Conservation (phyloP, 2,888 invertebrate genomes). For the Amphipyra berbera region DNA sequence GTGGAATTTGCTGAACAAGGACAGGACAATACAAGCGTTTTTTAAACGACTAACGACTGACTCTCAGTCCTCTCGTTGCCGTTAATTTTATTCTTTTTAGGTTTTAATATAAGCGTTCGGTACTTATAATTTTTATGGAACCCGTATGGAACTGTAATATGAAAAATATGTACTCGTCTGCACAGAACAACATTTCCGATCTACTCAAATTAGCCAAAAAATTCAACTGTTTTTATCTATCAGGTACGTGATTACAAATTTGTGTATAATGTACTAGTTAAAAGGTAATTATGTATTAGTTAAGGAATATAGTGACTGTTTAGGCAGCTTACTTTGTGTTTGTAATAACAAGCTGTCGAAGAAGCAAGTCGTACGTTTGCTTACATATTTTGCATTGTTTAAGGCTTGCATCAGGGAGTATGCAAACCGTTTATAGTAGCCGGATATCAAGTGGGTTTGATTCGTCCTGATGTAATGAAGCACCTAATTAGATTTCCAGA, state of each 20-base stretch:
- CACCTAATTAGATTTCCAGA: constrained; percentile 95
- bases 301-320: constrained; percentile 30
- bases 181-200: constrained; percentile 84
- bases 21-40: constrained; percentile 38
- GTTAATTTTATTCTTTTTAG: constrained; percentile 28
- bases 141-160: constrained; percentile 76
- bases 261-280: constrained; percentile 9
- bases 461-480: constrained; percentile 95
- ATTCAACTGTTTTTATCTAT: constrained; percentile 97
- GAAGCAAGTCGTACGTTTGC: constrained; percentile 56
- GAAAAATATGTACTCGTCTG: constrained; percentile 86
- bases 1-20: constrained; percentile 56
- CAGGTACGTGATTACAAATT: constrained; percentile 89
- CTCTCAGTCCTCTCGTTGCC: constrained; percentile 20
- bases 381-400: constrained; percentile 62
- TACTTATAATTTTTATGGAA: constrained; percentile 42
- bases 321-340: constrained; percentile 36
- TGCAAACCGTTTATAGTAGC: constrained; percentile 97
- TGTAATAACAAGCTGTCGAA: constrained; percentile 51
- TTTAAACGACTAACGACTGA: constrained; percentile 32
- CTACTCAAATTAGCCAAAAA: constrained; percentile 95
- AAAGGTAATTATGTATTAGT: constrained; percentile 9
- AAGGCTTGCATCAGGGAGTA: constrained; percentile 94
- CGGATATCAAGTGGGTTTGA: constrained; percentile 96
- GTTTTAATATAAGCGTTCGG: constrained; percentile 24